phyloP scores from a whole-genome alignment of 2,797 vertebrate genomes.

The Enteromius unitaeniatus region DNA sequence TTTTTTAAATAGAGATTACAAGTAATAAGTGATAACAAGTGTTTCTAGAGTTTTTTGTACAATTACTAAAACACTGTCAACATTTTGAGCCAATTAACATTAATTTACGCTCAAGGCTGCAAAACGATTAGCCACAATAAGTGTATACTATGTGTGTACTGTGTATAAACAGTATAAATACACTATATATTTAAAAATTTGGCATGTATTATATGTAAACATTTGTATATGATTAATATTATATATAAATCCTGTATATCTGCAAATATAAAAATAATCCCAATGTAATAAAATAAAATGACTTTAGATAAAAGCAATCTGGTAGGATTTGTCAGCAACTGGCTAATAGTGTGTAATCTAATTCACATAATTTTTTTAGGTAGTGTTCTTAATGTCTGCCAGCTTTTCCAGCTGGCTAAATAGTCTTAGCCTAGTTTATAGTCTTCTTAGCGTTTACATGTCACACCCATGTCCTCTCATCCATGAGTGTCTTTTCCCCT shows the following conservation, averaged over 20 bases:
- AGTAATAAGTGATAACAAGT: too few relatives aligned
- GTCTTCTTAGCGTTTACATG: neutral
- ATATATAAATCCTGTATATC: too few relatives aligned
- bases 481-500: conserved; percentile 21
- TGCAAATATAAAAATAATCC: neutral
- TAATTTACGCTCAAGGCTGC: neutral
- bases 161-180: neutral
- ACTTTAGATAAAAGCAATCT: neutral
- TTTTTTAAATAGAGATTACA: neutral
- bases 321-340: neutral
- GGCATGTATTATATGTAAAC: too few relatives aligned
- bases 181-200: neutral
- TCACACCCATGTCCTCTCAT: conserved; percentile 3
- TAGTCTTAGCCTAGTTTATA: neutral
- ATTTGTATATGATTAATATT: neutral
- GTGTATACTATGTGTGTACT: neutral
- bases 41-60: neutral
- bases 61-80: neutral
- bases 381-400: neutral
- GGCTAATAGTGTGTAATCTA: conserved; percentile 4
- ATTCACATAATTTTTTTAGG: neutral
- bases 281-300: neutral
- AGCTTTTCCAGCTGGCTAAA: neutral
- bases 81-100: neutral
- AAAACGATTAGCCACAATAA: neutral